These are phyloP conservation scores for Noturus placidus DNA, from an alignment of 2,113 vertebrate species.

Conservation along the genomic window DNA sequence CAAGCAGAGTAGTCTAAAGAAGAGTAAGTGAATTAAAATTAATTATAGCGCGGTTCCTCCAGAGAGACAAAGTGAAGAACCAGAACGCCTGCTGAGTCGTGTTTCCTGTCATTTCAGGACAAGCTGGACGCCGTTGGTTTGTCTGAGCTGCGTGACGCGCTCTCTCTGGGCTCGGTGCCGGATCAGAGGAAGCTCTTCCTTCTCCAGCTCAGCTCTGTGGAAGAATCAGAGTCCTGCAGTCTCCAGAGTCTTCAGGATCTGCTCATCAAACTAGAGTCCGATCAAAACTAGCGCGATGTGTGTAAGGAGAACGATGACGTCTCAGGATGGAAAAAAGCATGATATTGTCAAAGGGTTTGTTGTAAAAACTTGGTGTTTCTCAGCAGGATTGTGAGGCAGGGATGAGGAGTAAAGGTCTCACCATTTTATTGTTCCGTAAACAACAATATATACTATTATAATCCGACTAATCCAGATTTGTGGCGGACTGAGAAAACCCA, in stretches of 20 bases:
- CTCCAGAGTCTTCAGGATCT: conserved; percentile 77
- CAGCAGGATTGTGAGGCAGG: background rate
- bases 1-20: background rate
- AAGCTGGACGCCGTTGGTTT: conserved; percentile 71
- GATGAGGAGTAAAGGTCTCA: background rate
- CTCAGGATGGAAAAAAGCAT: conserved; percentile 18
- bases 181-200: conserved; percentile 77
- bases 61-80: no score
- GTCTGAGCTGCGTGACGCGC: conserved; percentile 75
- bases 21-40: background rate
- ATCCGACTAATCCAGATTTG: background rate
- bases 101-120: conserved; percentile 72
- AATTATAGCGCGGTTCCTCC: background rate
- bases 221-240: conserved; percentile 59
- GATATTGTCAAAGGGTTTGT: background rate
- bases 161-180: conserved; percentile 70
- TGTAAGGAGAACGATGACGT: background rate
- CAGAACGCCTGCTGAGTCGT: background rate
- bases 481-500: background rate
- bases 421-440: background rate
- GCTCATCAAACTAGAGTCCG: conserved; percentile 76
- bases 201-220: conserved; percentile 73
- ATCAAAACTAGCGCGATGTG: background rate
- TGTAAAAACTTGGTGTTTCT: conserved; percentile 7
- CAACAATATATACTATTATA: background rate